Evolutionary conservation across 2,113 vertebrate species (phyloP).

Genomic region (Psammodynastes pulverulentus): DNA sequence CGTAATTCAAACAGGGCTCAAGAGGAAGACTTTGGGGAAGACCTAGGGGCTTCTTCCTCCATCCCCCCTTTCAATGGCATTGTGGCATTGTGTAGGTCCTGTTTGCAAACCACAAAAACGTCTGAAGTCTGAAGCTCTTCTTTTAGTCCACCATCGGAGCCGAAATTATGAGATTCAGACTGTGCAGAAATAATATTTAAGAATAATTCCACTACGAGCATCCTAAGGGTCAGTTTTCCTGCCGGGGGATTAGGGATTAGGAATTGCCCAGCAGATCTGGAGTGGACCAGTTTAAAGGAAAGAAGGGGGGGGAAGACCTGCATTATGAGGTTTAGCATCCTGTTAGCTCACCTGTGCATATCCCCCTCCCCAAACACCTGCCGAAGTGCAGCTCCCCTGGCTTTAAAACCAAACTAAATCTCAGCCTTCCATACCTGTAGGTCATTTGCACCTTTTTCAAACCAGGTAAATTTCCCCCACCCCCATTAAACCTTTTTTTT

Average conservation of each 20-base stretch:
- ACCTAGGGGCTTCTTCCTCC: not conserved
- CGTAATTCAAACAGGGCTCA: not conserved
- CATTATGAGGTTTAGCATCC: not conserved
- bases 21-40: not conserved
- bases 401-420: not conserved
- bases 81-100: fast-evolving
- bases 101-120: not conserved
- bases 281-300: not conserved
- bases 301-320: not conserved
- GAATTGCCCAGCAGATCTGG: not conserved
- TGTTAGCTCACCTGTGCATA: not conserved
- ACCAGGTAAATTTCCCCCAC: not conserved
- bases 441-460: not conserved
- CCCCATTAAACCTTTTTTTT: not conserved
- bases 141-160: not conserved
- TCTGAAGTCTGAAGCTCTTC: not conserved
- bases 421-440: not conserved
- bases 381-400: not conserved
- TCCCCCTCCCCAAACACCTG: not conserved
- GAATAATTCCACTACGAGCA: not conserved
- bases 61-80: fast-evolving
- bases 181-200: not conserved
- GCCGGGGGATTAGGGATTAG: not conserved
- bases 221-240: not conserved
- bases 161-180: not conserved